Evolutionary conservation across 2,797 vertebrate genomes (phyloP).

Genomic region (Muscicapa striata): DNA sequence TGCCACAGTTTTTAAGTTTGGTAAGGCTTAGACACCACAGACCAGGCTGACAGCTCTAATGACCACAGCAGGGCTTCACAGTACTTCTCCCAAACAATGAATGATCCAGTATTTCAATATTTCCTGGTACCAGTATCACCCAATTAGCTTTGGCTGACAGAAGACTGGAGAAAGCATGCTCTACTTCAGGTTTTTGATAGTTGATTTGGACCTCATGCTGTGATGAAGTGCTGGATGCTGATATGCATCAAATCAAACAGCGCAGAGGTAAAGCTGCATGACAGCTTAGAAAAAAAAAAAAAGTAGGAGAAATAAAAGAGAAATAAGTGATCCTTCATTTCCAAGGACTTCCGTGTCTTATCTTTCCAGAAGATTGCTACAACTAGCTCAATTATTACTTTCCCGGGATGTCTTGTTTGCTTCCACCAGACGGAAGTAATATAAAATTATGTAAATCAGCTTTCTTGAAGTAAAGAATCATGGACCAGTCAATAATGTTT

Average conservation of each 20-base stretch:
- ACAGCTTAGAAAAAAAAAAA: background rate
- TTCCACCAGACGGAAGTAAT: slow-evolving; percentile 85
- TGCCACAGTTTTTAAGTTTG: background rate
- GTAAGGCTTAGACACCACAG: background rate
- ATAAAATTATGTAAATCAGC: slow-evolving; percentile 92
- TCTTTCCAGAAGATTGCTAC: slow-evolving; percentile 63
- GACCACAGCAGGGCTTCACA: background rate
- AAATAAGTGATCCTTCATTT: slow-evolving; percentile 57
- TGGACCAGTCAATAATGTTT: slow-evolving; percentile 90
- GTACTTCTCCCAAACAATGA: background rate
- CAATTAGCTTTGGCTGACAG: background rate
- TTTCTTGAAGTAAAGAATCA: slow-evolving; percentile 88
- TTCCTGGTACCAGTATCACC: background rate
- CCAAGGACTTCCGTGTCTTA: slow-evolving; percentile 52
- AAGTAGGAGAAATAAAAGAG: background rate
- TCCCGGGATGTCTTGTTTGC: slow-evolving; percentile 76
- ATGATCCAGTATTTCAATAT: background rate
- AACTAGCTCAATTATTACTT: slow-evolving; percentile 74
- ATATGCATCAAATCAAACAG: slow-evolving; percentile 27
- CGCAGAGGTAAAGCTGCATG: slow-evolving; percentile 9
- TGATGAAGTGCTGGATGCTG: slow-evolving; percentile 33
- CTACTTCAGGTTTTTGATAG: slow-evolving; percentile 27
- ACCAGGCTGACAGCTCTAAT: background rate
- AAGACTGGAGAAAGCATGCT: background rate
- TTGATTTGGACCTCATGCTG: slow-evolving; percentile 36